Conservation (phyloP, 1,140 invertebrate genomes). For the Pseudomyrmex dendroicus region DNA sequence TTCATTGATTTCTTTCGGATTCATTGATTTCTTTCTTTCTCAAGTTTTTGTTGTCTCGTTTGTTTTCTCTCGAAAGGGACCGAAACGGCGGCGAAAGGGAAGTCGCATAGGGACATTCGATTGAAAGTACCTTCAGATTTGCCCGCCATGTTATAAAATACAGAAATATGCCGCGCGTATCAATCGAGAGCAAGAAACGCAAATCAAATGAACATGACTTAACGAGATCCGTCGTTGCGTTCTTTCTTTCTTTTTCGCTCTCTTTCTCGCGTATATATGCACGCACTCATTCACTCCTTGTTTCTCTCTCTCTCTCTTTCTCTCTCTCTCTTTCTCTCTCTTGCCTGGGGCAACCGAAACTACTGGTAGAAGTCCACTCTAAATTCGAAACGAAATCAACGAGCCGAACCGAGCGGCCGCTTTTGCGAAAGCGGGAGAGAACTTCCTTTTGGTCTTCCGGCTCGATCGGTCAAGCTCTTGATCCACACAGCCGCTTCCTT, state of each 20-base stretch:
- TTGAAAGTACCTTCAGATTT: conserved; percentile 20
- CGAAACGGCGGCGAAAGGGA: conserved; percentile 47
- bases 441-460: conserved; percentile 38
- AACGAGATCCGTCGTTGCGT: too few species aligned
- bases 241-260: conserved; percentile 14
- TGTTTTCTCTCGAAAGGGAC: conserved; percentile 9
- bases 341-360: conserved; percentile 69
- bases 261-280: background rate
- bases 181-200: conserved; percentile 49
- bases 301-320: conserved; percentile 9
- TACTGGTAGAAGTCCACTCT: conserved; percentile 82
- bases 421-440: conserved; percentile 47
- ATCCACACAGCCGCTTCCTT: conserved; percentile 27
- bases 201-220: conserved; percentile 33
- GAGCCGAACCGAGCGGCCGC: conserved; percentile 57
- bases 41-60: background rate
- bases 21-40: conserved; percentile 21
- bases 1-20: background rate
- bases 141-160: conserved; percentile 40
- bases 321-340: conserved; percentile 4
- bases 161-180: conserved; percentile 6
- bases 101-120: conserved; percentile 1
- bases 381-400: conserved; percentile 83
- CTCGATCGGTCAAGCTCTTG: conserved; percentile 58
- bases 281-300: too few species aligned